Conservation (phyloP, 2,797 vertebrate species). For the Prunella strophiata region DNA sequence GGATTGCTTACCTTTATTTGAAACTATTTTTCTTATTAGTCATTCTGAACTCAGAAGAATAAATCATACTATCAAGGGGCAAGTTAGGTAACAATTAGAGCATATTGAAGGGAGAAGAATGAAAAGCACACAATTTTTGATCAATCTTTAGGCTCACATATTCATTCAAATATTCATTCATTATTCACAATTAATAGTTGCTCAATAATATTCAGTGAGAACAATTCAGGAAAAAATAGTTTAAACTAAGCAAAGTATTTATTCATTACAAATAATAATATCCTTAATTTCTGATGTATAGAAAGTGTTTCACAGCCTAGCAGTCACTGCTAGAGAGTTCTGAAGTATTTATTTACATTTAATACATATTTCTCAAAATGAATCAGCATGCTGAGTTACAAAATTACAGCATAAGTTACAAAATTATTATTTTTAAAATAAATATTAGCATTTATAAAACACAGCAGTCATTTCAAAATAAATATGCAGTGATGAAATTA, state of each 20-base stretch:
- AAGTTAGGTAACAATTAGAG: not conserved
- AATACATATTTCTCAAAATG: not conserved
- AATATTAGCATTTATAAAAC: not conserved
- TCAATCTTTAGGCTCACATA: not conserved
- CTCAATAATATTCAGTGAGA: not conserved
- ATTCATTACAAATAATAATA: not conserved
- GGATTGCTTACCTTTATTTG: not conserved
- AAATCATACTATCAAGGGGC: not conserved
- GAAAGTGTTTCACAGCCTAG: not conserved
- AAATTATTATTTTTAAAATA: not conserved
- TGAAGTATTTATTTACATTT: not conserved
- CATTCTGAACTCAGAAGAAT: not conserved
- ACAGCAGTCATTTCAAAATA: not conserved
- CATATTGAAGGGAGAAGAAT: not conserved
- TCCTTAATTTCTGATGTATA: not conserved
- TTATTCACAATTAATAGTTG: not conserved
- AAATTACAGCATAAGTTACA: not conserved
- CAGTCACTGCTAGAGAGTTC: not conserved
- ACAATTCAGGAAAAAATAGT: not conserved
- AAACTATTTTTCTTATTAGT: not conserved
- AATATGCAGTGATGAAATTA: not conserved
- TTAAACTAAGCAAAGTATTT: not conserved
- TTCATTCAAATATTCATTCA: not conserved
- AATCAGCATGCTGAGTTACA: not conserved
- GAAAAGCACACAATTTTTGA: not conserved